Base-by-base conservation (phyloP, 2,888 invertebrate species). In the Andrena marginata region DNA sequence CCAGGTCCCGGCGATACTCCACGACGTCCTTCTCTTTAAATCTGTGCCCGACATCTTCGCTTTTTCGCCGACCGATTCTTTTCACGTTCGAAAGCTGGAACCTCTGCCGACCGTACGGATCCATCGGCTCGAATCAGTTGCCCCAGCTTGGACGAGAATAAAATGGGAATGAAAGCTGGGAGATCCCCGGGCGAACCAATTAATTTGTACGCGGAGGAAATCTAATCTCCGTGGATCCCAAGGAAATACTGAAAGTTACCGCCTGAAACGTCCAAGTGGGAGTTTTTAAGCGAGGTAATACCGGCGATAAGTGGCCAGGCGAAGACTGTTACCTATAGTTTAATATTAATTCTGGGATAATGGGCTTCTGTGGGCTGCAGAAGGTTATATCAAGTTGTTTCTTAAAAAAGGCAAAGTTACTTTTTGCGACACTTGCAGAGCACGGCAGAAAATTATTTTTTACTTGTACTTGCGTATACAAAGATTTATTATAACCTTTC, bases 1-100 rank as follows among this genome's bases (percentile, higher is more conserved):
- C 82, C 80, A 76, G 75, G 80, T 67, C 80, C 67, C 56, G 71
- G 62, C 78, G 78, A 77, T 70, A 77, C 80, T 65, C 65, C n/a
- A 31, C 67, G 63, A 68, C 74, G 82, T 81, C 68, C 77, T 60
- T 80, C 68, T 73, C 75, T 79, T 83, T 85, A 77, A 81, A 87
- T 87, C 85, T 85, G 80, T 79, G 65, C 75, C 64, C 83, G 83
- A 87, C 83, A 78, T 76, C 76, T 76, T 68, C 70, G 64, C 79
- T 75, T 71, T 62, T 70, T 72, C 77, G 42, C 72, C 69, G 63
- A 26, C 26, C 56, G 56, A 51, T 69, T 73, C 64, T 74, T 73
- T 69, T 29, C 75, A 51, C 51, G 75, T 42, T 33, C 54, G 33
- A 31, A 35, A 42, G 29, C 20, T 13, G 16, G 49, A 48, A 42